phyloP scores from a whole-genome alignment of 2,888 invertebrate species.

The Endotricha flammealis region DNA sequence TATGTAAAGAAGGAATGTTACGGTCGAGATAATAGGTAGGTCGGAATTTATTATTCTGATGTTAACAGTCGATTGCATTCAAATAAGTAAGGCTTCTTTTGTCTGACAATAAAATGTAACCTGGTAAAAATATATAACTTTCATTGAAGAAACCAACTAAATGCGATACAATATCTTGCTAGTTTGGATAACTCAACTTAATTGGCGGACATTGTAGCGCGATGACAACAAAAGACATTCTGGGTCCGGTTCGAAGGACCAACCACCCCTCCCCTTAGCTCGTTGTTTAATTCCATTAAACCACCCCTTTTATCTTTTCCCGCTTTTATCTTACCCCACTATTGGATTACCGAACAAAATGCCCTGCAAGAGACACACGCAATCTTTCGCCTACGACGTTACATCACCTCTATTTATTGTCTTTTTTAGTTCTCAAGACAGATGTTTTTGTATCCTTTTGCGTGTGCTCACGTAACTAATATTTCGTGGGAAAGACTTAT shows the following conservation, averaged over 20 bases:
- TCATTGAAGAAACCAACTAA: too few relatives aligned
- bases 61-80: too few relatives aligned
- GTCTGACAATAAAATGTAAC: too few relatives aligned
- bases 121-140: too few relatives aligned
- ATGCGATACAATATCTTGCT: neutral
- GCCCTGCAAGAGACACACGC: slow-evolving; percentile 69
- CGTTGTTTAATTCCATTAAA: slow-evolving; percentile 76
- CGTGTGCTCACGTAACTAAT: neutral
- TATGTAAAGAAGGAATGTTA: too few relatives aligned
- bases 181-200: neutral
- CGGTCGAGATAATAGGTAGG: too few relatives aligned
- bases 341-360: slow-evolving; percentile 73
- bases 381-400: slow-evolving; percentile 56
- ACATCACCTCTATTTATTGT: slow-evolving; percentile 49
- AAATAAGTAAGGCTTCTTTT: too few relatives aligned
- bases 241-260: slow-evolving; percentile 63
- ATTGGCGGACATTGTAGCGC: neutral
- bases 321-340: slow-evolving; percentile 72
- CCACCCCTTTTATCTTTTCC: slow-evolving; percentile 73
- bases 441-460: slow-evolving; percentile 23
- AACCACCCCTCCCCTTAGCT: slow-evolving; percentile 31
- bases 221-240: slow-evolving; percentile 59
- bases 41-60: too few relatives aligned
- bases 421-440: slow-evolving; percentile 30
- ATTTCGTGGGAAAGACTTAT: neutral